Evolutionary conservation across 1,140 invertebrate species (phyloP).

Genomic region (Bombus impatiens): DNA sequence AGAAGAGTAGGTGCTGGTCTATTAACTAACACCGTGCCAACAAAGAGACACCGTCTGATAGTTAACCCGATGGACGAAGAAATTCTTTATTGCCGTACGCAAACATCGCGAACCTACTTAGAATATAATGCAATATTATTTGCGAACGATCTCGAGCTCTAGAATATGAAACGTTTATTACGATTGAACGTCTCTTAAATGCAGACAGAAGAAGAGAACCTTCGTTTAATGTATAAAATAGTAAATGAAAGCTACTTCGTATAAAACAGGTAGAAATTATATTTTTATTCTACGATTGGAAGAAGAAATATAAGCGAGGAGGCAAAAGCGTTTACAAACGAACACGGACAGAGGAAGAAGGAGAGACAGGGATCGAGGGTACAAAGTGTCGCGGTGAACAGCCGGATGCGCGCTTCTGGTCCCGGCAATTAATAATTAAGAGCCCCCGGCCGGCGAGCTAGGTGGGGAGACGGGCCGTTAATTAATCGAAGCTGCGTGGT

Average conservation of each 20-base stretch:
- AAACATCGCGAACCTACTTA: neutral
- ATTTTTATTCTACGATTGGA: too few relatives aligned
- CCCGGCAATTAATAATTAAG: constrained; percentile 73
- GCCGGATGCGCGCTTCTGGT: constrained; percentile 69
- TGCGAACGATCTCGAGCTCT: neutral
- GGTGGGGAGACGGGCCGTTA: constrained; percentile 72
- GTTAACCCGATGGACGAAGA: neutral
- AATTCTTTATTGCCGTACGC: neutral
- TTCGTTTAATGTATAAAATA: neutral
- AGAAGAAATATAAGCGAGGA: neutral
- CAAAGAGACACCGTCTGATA: neutral
- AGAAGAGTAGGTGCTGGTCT: neutral
- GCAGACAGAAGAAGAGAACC: too few relatives aligned
- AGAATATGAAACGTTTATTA: too few relatives aligned
- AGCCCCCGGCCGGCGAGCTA: constrained; percentile 49
- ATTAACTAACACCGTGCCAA: neutral
- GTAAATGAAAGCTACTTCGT: neutral
- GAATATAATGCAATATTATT: too few relatives aligned
- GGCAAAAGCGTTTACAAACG: constrained; percentile 20
- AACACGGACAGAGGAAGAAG: neutral
- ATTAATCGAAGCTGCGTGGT: constrained; percentile 78
- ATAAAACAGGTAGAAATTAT: neutral
- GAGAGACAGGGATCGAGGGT: constrained; percentile 57
- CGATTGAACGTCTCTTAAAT: neutral
- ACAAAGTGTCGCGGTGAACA: constrained; percentile 72